Percentiles rank a stretch among this genome's conserved stretches.
Evolutionary conservation across 2,888 invertebrate species (phyloP).

Genomic region (Trissonchulus sp.): DNA sequence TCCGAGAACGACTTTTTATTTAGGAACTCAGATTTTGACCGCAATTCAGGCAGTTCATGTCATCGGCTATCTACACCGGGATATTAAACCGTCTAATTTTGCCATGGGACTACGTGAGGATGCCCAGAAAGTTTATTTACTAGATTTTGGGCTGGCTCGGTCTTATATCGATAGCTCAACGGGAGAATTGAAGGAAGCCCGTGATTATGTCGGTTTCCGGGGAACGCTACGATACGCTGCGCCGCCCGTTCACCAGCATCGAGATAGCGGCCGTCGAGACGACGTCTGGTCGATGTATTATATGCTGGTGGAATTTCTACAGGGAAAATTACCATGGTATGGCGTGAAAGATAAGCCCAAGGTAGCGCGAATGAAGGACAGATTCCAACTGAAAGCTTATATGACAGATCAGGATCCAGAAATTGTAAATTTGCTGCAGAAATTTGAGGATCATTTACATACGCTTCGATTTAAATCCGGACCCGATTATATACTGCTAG

Average conservation of each 20-base stretch:
- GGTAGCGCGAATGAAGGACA: background rate
- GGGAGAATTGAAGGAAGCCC: conserved; percentile 29
- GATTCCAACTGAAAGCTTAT: background rate
- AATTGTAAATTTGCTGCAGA: background rate
- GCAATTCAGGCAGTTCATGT: background rate
- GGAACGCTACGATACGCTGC: conserved; percentile 36
- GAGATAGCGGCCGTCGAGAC: conserved; percentile 36
- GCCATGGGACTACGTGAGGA: conserved; percentile 35
- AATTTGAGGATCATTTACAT: background rate
- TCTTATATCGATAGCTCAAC: conserved; percentile 31
- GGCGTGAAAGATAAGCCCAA: conserved; percentile 11
- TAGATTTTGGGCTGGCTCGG: conserved; percentile 36
- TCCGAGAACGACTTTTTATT: background rate
- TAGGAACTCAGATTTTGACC: background rate
- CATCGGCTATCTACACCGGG: conserved; percentile 15
- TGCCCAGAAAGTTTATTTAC: conserved; percentile 33
- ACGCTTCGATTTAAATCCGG: background rate
- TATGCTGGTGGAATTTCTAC: conserved; percentile 32
- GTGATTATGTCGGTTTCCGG: conserved; percentile 33
- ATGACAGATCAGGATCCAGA: background rate
- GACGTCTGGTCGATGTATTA: conserved; percentile 34
- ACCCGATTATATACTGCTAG: background rate
- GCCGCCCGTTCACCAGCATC: conserved; percentile 32
- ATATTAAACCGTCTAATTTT: conserved; percentile 30
- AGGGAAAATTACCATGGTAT: conserved; percentile 34